These are phyloP conservation scores for Enchytraeus crypticus DNA, from an alignment of 2,888 invertebrate genomes.

Conservation along the genomic window DNA sequence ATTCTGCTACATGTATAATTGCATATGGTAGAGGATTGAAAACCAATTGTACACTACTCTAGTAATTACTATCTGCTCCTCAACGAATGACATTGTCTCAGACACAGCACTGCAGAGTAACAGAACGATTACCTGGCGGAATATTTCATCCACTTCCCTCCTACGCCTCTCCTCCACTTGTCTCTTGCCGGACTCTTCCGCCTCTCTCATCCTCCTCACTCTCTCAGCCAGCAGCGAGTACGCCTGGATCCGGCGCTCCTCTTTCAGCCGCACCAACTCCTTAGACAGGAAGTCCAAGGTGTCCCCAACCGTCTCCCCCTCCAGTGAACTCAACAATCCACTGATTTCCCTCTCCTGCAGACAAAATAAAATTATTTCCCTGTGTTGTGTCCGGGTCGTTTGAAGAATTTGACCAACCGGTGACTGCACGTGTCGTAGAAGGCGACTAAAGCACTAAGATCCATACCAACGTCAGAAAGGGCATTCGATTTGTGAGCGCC, in stretches of 20 bases:
- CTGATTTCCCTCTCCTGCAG: constrained; percentile 49
- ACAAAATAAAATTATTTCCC: background rate
- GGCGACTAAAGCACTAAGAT: too few relatives aligned
- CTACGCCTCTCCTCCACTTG: constrained; percentile 67
- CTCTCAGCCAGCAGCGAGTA: constrained; percentile 68
- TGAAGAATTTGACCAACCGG: too few relatives aligned
- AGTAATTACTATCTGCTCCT: too few relatives aligned
- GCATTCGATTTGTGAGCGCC: too few relatives aligned
- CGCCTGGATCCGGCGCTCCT: constrained; percentile 71
- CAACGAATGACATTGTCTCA: too few relatives aligned
- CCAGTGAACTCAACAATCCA: constrained; percentile 61
- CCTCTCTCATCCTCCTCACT: constrained; percentile 66
- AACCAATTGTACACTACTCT: too few relatives aligned
- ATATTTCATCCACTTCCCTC: constrained; percentile 70
- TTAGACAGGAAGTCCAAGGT: constrained; percentile 68
- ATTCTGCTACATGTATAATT: too few relatives aligned
- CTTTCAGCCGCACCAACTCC: constrained; percentile 65
- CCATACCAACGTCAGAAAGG: too few relatives aligned
- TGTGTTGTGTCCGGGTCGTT: too few relatives aligned
- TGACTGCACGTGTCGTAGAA: too few relatives aligned
- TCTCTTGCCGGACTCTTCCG: constrained; percentile 68
- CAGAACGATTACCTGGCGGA: constrained; percentile 59
- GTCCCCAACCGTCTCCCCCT: constrained; percentile 62
- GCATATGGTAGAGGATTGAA: too few relatives aligned
- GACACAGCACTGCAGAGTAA: too few relatives aligned